Base-by-base conservation (phyloP, 2,888 invertebrate species). In the Noctua comes region DNA sequence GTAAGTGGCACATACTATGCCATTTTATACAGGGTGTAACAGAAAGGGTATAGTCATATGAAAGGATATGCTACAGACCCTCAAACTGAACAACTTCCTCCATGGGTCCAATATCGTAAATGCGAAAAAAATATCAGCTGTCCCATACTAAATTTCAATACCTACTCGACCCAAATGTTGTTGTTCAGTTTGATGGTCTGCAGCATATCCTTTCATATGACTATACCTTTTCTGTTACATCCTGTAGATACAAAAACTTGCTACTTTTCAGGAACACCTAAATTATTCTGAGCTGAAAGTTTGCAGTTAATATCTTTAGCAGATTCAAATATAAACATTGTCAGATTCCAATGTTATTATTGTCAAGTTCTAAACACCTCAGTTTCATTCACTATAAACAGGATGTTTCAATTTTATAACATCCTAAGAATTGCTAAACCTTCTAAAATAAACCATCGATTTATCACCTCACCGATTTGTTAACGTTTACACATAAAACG, bases 381-480 rank as follows among this genome's bases (percentile, higher is more conserved):
- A 65, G 4, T 24, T 64, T n/a, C 1, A 51, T 77, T 40, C 27
- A 51, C 18, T 8, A 27, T 13, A 21, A 21, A 76, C 65, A 54
- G 54, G 27, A 62, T 62, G 68, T 70, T 48, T 3, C 1, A 79
- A 65, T 57, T 80, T n/a, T 4, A 24, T 36, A 48, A 73, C 31
- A 79, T 27, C 31, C 48, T 27, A 31, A 81, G 81, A 75, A 59
- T 27, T 46, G 18, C 66, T 24, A 69, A 43, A 57, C 57, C n/a
- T 10, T 70, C 57, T 68, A 80, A 69, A 68, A 75, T 57, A 59
- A 13, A 62, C 51, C 31, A 54, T 73, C 51, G 40, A 84, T 83
- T 72, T 66, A 82, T 84, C 75, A 69, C 57, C 70, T 86, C 69
- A 75, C 72, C 78, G 82, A 84, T 82, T 87, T 84, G 76, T 76